A percentile compares a stretch with the other conserved stretches of the same genome.
These are phyloP conservation scores for Barypeithes pellucidus DNA, from an alignment of 2,888 invertebrate species.

Conservation along the genomic window DNA sequence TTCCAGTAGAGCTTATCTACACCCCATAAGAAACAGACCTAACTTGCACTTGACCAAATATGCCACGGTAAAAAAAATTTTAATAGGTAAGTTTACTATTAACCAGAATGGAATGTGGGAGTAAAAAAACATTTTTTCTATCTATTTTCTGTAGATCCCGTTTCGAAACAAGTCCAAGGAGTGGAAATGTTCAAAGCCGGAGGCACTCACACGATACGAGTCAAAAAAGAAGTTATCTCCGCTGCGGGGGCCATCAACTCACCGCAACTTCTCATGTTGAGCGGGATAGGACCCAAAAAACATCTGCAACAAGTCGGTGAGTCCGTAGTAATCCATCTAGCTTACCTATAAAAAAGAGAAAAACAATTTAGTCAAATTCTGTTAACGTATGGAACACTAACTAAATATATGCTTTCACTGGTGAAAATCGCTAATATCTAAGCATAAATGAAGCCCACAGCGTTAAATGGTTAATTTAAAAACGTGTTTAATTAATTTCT, in stretches of 20 bases:
- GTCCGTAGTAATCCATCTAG: neutral
- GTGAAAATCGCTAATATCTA: no score
- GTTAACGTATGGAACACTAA: no score
- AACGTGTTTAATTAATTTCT: neutral
- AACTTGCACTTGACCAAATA: conserved; percentile 74
- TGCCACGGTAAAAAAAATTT: conserved; percentile 71
- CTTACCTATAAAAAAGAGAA: conserved; percentile 42
- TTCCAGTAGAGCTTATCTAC: conserved; percentile 73
- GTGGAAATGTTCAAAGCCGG: conserved; percentile 69
- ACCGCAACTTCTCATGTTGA: conserved; percentile 86
- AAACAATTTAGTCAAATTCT: neutral
- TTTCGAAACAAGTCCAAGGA: conserved; percentile 69
- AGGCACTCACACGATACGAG: conserved; percentile 65
- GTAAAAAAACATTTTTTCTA: neutral
- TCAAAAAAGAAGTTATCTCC: conserved; percentile 75
- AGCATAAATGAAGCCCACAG: no score
- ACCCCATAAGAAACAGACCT: conserved; percentile 68
- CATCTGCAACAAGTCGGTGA: conserved; percentile 66
- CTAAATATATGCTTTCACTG: no score
- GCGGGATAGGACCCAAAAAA: conserved; percentile 73
- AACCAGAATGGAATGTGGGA: neutral
- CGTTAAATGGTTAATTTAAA: no score
- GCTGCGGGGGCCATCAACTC: conserved; percentile 79
- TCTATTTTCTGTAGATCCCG: conserved; percentile 60
- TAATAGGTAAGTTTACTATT: conserved; percentile 58